phyloP scores from a whole-genome alignment of 2,797 vertebrate genomes.

The Lepilemur septentrionalis region DNA sequence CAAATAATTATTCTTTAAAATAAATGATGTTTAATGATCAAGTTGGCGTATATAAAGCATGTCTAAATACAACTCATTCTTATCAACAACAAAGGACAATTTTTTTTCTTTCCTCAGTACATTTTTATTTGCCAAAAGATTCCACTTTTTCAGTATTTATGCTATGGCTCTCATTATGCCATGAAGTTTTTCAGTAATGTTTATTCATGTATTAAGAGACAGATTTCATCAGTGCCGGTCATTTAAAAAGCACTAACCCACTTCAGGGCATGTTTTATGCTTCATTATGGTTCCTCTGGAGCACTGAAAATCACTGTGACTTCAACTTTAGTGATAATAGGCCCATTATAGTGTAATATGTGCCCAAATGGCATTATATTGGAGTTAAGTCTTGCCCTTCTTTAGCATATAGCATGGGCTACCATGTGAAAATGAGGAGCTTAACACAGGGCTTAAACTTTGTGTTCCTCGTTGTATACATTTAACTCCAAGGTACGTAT shows the following conservation, averaged over 20 bases:
- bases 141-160: not conserved
- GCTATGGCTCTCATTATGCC: not conserved
- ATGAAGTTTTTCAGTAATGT: constrained; percentile 16
- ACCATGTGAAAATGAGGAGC: not conserved
- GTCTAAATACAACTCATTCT: not conserved
- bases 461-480: not conserved
- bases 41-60: not conserved
- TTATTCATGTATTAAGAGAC: constrained; percentile 25
- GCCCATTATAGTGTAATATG: not conserved
- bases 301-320: not conserved
- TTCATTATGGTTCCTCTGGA: constrained; percentile 20
- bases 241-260: constrained; percentile 23
- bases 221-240: constrained; percentile 27
- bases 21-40: not conserved
- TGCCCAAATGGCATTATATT: not conserved
- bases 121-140: not conserved
- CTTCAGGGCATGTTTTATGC: not conserved
- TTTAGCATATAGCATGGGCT: not conserved
- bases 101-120: not conserved
- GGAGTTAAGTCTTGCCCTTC: not conserved
- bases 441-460: not conserved
- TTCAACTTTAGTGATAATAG: not conserved
- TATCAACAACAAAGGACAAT: not conserved
- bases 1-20: not conserved
- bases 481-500: not conserved